Evolutionary conservation across 2,113 vertebrate species (phyloP), one percentile per base, ranked within the genome.

Genomic region (Rhipidura dahli): DNA sequence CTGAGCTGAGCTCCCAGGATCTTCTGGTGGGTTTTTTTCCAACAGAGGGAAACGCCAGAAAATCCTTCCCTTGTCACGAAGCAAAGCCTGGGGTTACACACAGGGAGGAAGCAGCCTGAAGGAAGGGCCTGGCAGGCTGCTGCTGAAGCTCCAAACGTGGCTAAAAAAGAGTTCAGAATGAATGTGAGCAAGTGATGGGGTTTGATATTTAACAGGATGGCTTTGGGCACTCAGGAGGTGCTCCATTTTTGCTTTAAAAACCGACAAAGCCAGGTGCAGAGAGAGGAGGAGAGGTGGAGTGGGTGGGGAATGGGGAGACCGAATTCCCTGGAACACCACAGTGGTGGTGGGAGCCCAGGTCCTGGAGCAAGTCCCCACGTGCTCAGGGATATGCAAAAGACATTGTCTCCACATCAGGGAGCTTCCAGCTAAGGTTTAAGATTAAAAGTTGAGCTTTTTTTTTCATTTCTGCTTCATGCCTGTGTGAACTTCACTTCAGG

Each of bases 21-120:
- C 66, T 93, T 76, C 61, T 78, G 83, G n/a, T 83, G 61, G 33
- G 3, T 59, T 92, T 69, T 69, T 45, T 57, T 90, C 71, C 75
- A 76, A 9, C 59, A 68, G 60, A 84, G 28, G 23, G 83, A 86
- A 76, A 51, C 0, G 0, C 64, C 70, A 69, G 61, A 87, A 95
- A 90, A 86, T 86, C 85, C 85, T 92, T 63, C 49, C 68, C 70
- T 96, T 76, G 72, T 53, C 77, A 73, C 1, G 1, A 84, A 87
- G 69, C 77, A 50, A 63, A 94, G 69, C 61, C 61, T 61, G 75
- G 61, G 44, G 30, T 89, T 75, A 26, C 44, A 31, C 49, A 21
- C 15, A 27, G 60, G 76, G 90, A 80, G 80, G 89, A 92, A 94
- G 71, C 91, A 95, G 88, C 68, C 72, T 86, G 66, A 60, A 45